These are phyloP conservation scores for Acromyrmex echinatior DNA, from an alignment of 1,140 invertebrate genomes.

Conservation along the genomic window DNA sequence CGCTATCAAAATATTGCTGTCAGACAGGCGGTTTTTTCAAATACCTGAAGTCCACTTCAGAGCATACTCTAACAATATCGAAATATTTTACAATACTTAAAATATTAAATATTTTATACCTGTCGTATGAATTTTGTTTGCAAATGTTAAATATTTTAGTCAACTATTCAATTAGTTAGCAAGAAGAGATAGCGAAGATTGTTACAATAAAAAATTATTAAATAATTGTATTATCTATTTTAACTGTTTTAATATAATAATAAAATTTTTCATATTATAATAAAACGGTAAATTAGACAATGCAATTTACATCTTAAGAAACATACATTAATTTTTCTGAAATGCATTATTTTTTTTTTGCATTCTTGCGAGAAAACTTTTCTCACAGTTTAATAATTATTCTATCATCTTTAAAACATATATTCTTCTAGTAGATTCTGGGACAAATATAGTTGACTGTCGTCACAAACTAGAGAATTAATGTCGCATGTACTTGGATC, in stretches of 20 bases:
- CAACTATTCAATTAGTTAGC: neutral
- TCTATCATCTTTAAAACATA: neutral
- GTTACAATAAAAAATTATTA: neutral
- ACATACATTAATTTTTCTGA: conserved; percentile 1
- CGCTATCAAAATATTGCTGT: conserved; percentile 35
- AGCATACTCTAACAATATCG: neutral
- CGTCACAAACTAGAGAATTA: conserved; percentile 15
- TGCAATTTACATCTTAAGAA: neutral
- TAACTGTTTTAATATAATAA: neutral
- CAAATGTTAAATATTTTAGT: neutral
- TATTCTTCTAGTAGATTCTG: neutral
- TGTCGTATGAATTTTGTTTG: neutral
- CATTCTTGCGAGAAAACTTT: neutral
- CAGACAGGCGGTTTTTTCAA: neutral
- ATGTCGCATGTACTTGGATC: conserved; percentile 28
- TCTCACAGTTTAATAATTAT: neutral
- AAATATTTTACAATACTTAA: neutral
- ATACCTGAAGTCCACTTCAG: neutral
- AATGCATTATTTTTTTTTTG: neutral
- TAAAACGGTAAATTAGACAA: neutral
- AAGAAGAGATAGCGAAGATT: neutral
- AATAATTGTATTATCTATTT: neutral
- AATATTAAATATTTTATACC: conserved; percentile 3
- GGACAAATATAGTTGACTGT: neutral
- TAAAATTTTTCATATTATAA: neutral